Percentiles rank a stretch among this genome's conserved stretches.
Conservation (phyloP, 2,797 vertebrate species). For the Cryptoprocta ferox region DNA sequence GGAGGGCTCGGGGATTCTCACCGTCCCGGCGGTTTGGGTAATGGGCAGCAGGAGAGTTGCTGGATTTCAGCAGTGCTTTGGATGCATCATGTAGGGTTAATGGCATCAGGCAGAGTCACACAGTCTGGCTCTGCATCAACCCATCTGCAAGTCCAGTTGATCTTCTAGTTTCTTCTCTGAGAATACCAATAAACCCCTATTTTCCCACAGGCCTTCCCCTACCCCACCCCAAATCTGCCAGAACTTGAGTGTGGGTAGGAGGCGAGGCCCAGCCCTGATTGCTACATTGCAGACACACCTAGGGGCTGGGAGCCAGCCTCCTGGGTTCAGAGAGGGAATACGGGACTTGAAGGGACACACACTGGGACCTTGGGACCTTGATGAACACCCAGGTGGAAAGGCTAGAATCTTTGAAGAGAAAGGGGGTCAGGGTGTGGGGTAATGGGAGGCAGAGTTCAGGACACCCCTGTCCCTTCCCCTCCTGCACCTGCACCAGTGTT, state of each 20-base stretch:
- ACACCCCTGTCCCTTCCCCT: neutral
- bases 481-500: neutral
- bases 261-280: constrained; percentile 64
- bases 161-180: neutral
- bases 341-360: neutral
- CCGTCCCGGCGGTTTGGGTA: neutral
- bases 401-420: neutral
- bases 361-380: neutral
- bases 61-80: neutral
- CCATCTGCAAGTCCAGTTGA: neutral
- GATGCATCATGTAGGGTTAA: neutral
- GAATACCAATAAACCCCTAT: neutral
- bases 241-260: constrained; percentile 69
- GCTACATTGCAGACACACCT: constrained; percentile 45
- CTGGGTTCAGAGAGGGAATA: neutral
- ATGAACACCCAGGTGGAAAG: neutral
- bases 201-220: constrained; percentile 41
- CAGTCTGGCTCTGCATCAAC: neutral
- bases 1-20: neutral
- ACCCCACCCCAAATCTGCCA: constrained; percentile 54
- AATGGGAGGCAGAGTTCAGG: neutral
- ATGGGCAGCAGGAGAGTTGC: neutral
- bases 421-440: neutral
- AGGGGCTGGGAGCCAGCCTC: neutral
- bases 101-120: neutral